Evolutionary conservation across 2,888 invertebrate genomes (phyloP).

Genomic region (Macrophya alboannulata): DNA sequence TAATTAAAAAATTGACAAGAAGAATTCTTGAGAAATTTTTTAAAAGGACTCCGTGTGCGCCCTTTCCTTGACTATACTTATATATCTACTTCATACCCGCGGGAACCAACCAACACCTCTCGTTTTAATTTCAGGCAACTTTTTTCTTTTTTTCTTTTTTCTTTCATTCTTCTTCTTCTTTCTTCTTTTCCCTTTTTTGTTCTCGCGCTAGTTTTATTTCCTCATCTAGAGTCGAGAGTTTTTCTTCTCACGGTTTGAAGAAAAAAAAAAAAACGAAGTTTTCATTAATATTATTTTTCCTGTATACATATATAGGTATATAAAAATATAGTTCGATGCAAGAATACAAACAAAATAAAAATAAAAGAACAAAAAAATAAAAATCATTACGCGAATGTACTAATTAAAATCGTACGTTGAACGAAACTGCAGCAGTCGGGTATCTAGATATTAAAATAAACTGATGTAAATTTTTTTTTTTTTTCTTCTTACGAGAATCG

Average conservation of each 20-base stretch:
- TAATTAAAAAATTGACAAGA: slow-evolving; percentile 48
- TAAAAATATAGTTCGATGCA: too few relatives aligned
- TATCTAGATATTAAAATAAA: too few relatives aligned
- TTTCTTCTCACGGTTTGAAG: slow-evolving; percentile 5
- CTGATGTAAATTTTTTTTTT: too few relatives aligned
- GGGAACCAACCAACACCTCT: slow-evolving; percentile 32
- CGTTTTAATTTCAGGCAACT: not conserved
- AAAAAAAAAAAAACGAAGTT: slow-evolving; percentile 14
- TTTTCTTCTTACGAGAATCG: not conserved
- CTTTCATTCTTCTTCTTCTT: not conserved
- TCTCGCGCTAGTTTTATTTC: slow-evolving; percentile 5
- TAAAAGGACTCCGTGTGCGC: not conserved
- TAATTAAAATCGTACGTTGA: not conserved
- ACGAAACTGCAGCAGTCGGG: too few relatives aligned
- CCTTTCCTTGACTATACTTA: not conserved
- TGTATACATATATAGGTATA: not conserved
- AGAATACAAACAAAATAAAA: not conserved
- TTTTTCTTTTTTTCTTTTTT: not conserved
- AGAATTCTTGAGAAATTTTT: slow-evolving; percentile 41
- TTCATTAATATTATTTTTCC: not conserved
- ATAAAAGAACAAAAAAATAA: not conserved
- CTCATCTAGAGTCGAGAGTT: not conserved
- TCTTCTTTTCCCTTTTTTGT: too few relatives aligned
- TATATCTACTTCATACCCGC: not conserved
- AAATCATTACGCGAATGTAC: not conserved